Evolutionary conservation across 2,888 invertebrate species (phyloP).

Genomic region (Platycheirus albimanus): DNA sequence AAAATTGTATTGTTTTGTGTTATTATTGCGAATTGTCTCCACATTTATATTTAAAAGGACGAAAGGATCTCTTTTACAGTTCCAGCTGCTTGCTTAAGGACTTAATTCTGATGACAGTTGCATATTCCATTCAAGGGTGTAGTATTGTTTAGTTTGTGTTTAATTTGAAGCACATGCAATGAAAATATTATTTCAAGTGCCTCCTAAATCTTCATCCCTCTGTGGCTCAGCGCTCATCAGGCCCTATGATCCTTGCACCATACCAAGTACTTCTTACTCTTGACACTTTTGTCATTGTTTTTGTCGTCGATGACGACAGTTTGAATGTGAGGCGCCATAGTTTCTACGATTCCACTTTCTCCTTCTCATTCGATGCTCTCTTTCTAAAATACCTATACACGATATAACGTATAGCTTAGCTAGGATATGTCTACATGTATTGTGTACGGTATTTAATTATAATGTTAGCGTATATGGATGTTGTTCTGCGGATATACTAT

Average conservation of each 20-base stretch:
- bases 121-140: neutral
- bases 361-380: slow-evolving; percentile 41
- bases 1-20: neutral
- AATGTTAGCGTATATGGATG: slow-evolving; percentile 1
- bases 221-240: neutral
- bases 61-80: too few species aligned
- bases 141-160: neutral
- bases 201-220: neutral
- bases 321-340: slow-evolving; percentile 58
- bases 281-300: slow-evolving; percentile 11
- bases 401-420: too few species aligned
- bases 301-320: slow-evolving; percentile 57
- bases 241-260: too few species aligned
- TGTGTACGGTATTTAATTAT: neutral
- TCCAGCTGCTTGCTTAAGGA: neutral
- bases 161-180: neutral
- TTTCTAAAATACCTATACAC: too few species aligned
- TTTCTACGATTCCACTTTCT: slow-evolving; percentile 65
- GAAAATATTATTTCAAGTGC: neutral
- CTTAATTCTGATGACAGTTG: neutral
- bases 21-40: neutral
- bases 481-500: slow-evolving; percentile 4
- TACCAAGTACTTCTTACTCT: too few species aligned
- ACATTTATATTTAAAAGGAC: neutral
- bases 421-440: neutral